Evolutionary conservation across 2,113 vertebrate genomes (phyloP).

Genomic region (Stigmatopora nigra): DNA sequence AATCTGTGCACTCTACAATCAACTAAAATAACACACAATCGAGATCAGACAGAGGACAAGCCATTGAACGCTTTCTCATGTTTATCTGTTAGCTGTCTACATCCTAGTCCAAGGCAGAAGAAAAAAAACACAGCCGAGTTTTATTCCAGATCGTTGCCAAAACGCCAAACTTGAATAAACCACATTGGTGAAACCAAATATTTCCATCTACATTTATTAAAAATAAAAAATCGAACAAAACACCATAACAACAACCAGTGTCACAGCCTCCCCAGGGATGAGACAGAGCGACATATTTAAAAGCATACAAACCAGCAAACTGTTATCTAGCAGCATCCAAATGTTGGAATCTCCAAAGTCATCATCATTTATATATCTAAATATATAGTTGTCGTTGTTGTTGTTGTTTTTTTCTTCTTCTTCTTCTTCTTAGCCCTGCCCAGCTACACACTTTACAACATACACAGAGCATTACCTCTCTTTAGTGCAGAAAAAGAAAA

Average conservation of each 20-base stretch:
- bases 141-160: neutral
- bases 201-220: conserved; percentile 84
- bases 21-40: no score
- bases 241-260: conserved; percentile 72
- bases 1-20: no score
- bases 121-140: neutral
- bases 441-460: conserved; percentile 76
- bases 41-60: no score
- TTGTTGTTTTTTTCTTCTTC: no score
- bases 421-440: conserved; percentile 61
- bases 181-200: conserved; percentile 25
- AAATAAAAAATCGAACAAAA: conserved; percentile 65
- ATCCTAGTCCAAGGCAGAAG: neutral
- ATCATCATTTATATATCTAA: conserved; percentile 71
- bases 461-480: conserved; percentile 73
- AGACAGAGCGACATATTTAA: conserved; percentile 78
- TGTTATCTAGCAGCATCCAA: conserved; percentile 91
- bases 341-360: conserved; percentile 79
- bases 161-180: neutral
- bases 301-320: conserved; percentile 87
- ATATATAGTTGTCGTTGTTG: conserved; percentile 53
- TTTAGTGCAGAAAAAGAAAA: conserved; percentile 74
- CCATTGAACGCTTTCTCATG: neutral
- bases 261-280: conserved; percentile 74
- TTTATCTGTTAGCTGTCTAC: neutral